Evolutionary conservation across 2,113 vertebrate species (phyloP), one percentile per base, ranked within the genome.

Genomic region (Centropus unirufus): DNA sequence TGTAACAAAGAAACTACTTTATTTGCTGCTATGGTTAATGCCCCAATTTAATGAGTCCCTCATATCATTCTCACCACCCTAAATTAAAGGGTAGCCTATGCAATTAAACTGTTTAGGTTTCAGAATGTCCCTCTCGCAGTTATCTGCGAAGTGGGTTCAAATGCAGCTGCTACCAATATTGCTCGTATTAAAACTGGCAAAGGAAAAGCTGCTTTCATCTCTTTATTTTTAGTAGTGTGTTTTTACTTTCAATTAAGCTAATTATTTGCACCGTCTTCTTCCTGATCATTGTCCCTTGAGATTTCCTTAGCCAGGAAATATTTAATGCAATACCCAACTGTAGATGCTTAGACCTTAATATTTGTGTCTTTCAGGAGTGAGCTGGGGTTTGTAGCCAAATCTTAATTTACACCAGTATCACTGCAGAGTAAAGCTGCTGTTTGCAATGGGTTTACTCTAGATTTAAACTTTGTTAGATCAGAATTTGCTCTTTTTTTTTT

Each of bases 21-120:
- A 69, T 93, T 97, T 97, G 92, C 96, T 92, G 92, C 95, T 92
- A 95, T 96, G 96, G 95, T 96, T 96, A 98, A 93, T 87, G 95
- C 96, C 87, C 90, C 90, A 42, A 44, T 97, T 97, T 98, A 98
- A 98, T 97, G 95, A 96, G 84, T 61, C 70, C 93, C 84, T 96
- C 96, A 51, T 96, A 94, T 97, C 96, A 89, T 95, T 94, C 95
- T 97, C 95, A 93, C 91, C 89, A 92, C 79, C 88, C 95, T 95
- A 98, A 98, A 98, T 98, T 97, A 98, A 86, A 98, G 96, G 95
- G 94, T 92, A 95, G 74, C 83, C 85, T 57, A 32, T 93, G 93
- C 95, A 96, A 97, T 98, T 94, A 97, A 81, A 83, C 91, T 67
- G 26, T 86, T 93, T 87, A 69, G 66, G 54, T 97, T 93, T 91